These are phyloP conservation scores for Hystrix cristata DNA, from an alignment of 2,113 vertebrate species.

Conservation along the genomic window DNA sequence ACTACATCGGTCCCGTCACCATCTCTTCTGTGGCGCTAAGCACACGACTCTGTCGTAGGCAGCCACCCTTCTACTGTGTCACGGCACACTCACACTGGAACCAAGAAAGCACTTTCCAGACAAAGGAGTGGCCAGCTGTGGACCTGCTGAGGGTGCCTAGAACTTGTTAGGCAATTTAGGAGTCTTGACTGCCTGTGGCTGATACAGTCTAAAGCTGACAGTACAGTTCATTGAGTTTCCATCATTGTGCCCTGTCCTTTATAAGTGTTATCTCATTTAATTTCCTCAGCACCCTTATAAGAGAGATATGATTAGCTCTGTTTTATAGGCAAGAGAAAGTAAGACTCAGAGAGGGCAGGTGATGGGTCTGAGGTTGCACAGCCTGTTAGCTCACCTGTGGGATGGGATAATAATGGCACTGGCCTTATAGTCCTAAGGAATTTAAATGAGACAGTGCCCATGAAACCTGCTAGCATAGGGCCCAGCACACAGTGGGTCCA, in stretches of 20 bases:
- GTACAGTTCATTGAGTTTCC: neutral
- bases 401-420: neutral
- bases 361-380: neutral
- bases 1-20: too few species aligned
- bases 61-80: neutral
- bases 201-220: neutral
- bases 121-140: neutral
- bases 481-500: neutral
- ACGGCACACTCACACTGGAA: neutral
- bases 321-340: constrained; percentile 27
- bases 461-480: neutral
- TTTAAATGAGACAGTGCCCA: neutral
- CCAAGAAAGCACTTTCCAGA: neutral
- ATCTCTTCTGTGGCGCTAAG: neutral
- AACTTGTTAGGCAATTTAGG: neutral
- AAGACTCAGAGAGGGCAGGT: constrained; percentile 37
- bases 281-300: neutral
- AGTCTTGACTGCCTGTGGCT: neutral
- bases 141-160: neutral
- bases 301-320: neutral
- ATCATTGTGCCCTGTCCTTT: neutral
- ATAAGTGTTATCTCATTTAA: neutral
- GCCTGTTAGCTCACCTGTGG: neutral
- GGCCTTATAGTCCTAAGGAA: neutral
- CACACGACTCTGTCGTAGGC: neutral